Evolutionary conservation across 1,140 invertebrate species (phyloP).

Genomic region (Mya arenaria): DNA sequence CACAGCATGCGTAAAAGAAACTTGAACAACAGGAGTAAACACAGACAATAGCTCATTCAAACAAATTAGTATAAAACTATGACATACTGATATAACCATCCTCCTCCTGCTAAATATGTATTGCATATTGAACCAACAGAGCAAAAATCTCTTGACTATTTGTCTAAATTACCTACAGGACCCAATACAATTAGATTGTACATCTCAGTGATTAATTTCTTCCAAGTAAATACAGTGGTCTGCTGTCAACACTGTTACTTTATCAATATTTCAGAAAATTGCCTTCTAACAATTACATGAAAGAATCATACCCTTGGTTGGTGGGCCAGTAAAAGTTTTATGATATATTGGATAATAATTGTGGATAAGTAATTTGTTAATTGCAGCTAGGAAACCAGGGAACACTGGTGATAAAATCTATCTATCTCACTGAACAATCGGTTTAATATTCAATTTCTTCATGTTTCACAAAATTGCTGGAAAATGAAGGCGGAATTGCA

Average conservation of each 20-base stretch:
- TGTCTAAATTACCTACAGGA: conserved; percentile 45
- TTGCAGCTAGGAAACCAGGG: conserved; percentile 2
- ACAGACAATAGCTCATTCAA: no score
- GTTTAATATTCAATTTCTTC: conserved; percentile 39
- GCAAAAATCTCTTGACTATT: conserved; percentile 46
- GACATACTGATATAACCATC: no score
- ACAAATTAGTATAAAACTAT: no score
- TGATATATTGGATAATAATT: conserved; percentile 54
- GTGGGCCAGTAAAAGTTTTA: conserved; percentile 43
- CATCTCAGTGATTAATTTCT: conserved; percentile 53
- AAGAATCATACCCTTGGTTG: conserved; percentile 45
- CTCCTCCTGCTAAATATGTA: no score
- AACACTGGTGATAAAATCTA: conserved; percentile 16
- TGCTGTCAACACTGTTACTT: conserved; percentile 54
- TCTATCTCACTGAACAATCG: conserved; percentile 15
- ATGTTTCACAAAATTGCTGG: conserved; percentile 49
- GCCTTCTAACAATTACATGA: conserved; percentile 35
- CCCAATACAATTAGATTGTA: conserved; percentile 50
- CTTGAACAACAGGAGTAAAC: no score
- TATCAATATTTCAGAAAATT: conserved; percentile 60
- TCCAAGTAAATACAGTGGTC: conserved; percentile 34
- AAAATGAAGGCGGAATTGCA: conserved; percentile 45
- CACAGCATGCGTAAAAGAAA: no score
- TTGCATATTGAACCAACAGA: no score
- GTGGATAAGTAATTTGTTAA: conserved; percentile 57